Percentiles rank a stretch among this genome's conserved stretches.
Conservation (phyloP, 2,113 vertebrate genomes). For the Syrrhaptes paradoxus region DNA sequence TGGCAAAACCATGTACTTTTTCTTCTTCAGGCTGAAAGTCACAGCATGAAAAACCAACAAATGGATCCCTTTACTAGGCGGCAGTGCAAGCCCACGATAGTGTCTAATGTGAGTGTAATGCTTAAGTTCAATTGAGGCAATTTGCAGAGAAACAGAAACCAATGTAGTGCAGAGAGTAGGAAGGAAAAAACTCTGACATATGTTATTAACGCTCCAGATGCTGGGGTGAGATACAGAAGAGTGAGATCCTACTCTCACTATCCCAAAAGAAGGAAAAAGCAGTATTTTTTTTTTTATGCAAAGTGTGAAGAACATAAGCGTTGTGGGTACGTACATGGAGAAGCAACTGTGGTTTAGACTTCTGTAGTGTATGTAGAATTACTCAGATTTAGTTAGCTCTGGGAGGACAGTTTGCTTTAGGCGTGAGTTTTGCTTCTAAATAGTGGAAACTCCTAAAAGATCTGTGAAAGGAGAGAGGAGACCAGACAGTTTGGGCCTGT, state of each 20-base stretch:
- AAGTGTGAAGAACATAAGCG: neutral
- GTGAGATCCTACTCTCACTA: neutral
- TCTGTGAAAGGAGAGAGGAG: neutral
- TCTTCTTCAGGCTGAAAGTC: conserved; percentile 89
- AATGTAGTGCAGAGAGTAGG: neutral
- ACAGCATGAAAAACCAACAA: conserved; percentile 95
- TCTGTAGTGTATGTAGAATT: neutral
- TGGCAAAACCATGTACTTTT: neutral
- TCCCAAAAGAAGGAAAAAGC: neutral
- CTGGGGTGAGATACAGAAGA: neutral
- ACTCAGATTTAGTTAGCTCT: neutral
- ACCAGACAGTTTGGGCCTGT: neutral
- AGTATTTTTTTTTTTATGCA: neutral
- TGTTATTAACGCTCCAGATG: neutral
- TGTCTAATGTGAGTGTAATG: conserved; percentile 91
- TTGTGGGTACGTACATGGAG: neutral
- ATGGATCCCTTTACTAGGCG: conserved; percentile 98
- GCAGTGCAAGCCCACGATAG: conserved; percentile 98
- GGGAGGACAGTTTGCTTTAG: neutral
- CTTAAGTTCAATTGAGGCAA: neutral
- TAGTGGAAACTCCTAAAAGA: neutral
- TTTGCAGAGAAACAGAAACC: neutral
- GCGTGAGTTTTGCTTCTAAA: neutral
- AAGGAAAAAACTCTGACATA: neutral
- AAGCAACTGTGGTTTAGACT: neutral